Evolutionary conservation across 2,113 vertebrate species (phyloP), one percentile per base, ranked within the genome.

Genomic region (Suncus etruscus): DNA sequence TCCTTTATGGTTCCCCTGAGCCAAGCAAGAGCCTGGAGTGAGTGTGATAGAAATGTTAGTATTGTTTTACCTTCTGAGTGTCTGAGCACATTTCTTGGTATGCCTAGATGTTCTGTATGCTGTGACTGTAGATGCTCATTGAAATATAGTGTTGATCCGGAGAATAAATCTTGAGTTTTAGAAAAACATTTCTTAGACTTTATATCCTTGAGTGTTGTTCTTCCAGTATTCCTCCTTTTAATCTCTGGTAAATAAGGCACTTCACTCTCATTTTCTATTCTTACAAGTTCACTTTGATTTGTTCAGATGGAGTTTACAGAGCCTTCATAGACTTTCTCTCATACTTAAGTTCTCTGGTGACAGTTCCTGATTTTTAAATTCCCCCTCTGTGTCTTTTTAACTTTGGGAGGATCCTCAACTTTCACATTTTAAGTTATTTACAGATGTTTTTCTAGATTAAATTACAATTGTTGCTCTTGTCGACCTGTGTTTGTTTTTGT

Each of bases 121-220:
- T 39, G 39, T 39, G 39, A 39, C 39, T 39, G 3, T 81, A 90
- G n/a, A 14, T 81, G 63, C 8, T 80, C 29, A 61, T 72, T 77
- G 47, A 87, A 77, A 87, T 87, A 54, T 12, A 54, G 15, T 54
- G 18, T 90, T 50, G 63, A 54, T 82, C 45, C 63, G 66, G 63
- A 87, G 45, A 86, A 2, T 39, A 5, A 20, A 2, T 29, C n/a
- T 87, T 89, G 25, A 82, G 16, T 86, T 87, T 47, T 65, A 83
- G 83, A 76, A 87, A 87, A 39, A 39, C 39, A 87, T 83, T 66
- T 12, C 29, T 73, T 78, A 66, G 32, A 12, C 51, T 29, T 91
- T 70, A 8, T 86, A 29, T 77, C 47, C 90, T 90, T 65, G 54
- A 77, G 72, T 91, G 83, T 76, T 93, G 51, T 8, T 83, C 82